Evolutionary conservation across 2,888 invertebrate genomes (phyloP).

Genomic region (Galeruca laticollis): DNA sequence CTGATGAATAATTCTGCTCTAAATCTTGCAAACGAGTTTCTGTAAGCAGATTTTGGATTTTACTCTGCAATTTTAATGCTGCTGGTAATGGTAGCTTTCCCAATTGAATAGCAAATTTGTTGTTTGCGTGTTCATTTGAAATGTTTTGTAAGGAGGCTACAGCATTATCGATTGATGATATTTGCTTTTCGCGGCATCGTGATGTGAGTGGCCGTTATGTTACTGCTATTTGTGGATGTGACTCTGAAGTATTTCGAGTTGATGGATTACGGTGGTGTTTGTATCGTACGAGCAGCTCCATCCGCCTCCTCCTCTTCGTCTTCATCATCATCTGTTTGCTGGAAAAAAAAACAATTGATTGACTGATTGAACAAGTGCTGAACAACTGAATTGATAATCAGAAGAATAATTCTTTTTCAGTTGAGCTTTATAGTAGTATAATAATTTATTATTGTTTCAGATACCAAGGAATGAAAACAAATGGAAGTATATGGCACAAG

Average conservation of each 20-base stretch:
- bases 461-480: too few relatives aligned
- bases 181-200: constrained; percentile 15
- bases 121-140: constrained; percentile 19
- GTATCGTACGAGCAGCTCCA: constrained; percentile 10
- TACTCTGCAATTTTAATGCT: constrained; percentile 17
- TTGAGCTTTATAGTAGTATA: constrained; percentile 10
- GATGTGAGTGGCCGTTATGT: neutral
- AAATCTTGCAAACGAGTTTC: constrained; percentile 14
- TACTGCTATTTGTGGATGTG: too few relatives aligned
- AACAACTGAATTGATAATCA: constrained; percentile 15
- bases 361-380: too few relatives aligned
- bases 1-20: neutral
- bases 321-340: constrained; percentile 13
- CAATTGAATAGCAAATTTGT: constrained; percentile 9
- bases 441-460: too few relatives aligned
- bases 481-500: too few relatives aligned
- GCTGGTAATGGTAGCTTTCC: constrained; percentile 14
- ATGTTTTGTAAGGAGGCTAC: constrained; percentile 11
- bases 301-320: constrained; percentile 16
- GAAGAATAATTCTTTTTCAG: constrained; percentile 12
- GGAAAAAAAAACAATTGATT: constrained; percentile 7
- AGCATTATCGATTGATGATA: constrained; percentile 19
- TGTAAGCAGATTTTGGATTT: constrained; percentile 18
- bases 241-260: too few relatives aligned
- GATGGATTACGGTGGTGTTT: constrained; percentile 15